Evolutionary conservation across 1,140 invertebrate species (phyloP).

Genomic region (Lysiphlebus fabarum): DNA sequence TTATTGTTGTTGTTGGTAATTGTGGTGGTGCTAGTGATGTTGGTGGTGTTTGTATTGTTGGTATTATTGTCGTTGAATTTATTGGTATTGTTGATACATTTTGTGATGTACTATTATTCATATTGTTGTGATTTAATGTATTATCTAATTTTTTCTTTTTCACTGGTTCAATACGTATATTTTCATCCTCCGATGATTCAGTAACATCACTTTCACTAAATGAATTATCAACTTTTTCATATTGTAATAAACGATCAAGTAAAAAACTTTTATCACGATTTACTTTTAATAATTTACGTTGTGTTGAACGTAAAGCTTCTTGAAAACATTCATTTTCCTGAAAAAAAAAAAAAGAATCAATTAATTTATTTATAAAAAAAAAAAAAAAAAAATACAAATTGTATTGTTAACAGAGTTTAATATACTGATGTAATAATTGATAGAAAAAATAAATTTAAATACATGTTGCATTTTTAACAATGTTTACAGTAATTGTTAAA

Average conservation of each 20-base stretch:
- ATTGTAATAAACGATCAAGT: constrained; percentile 79
- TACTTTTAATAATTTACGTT: constrained; percentile 80
- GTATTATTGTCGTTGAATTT: no score
- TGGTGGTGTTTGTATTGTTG: no score
- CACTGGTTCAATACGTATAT: constrained; percentile 55
- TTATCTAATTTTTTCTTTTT: constrained; percentile 56
- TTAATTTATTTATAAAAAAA: no score
- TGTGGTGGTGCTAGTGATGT: constrained; percentile 17
- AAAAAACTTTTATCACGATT: constrained; percentile 83
- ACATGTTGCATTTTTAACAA: background rate
- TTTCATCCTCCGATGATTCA: constrained; percentile 83
- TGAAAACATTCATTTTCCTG: constrained; percentile 94
- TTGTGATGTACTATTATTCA: constrained; percentile 47
- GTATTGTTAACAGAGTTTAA: no score
- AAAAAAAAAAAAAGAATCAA: constrained; percentile 9
- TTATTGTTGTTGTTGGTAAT: no score
- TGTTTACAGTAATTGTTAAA: background rate
- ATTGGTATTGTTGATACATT: constrained; percentile 26
- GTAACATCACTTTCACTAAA: constrained; percentile 89
- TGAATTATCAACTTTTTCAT: constrained; percentile 83
- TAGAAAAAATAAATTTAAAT: no score
- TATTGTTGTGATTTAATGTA: constrained; percentile 25
- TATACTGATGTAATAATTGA: no score
- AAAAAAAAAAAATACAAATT: no score
- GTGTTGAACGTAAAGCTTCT: constrained; percentile 82